Percentiles rank a stretch among this genome's conserved stretches.
Evolutionary conservation across 2,797 vertebrate genomes (phyloP).

Genomic region (Moxostoma hubbsi): DNA sequence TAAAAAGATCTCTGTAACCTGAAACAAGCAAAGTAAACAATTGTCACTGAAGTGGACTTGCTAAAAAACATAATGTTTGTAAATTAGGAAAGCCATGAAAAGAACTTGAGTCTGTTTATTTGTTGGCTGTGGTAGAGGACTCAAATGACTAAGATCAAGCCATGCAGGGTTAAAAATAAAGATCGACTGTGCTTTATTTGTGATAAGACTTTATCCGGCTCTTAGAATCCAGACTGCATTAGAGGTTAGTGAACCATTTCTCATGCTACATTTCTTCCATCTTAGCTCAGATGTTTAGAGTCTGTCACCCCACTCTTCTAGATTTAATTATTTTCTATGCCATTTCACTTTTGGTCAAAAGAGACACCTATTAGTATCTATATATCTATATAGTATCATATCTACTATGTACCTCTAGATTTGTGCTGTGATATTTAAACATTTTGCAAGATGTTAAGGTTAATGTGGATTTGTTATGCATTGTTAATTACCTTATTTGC

Average conservation of each 20-base stretch:
- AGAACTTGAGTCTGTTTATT: constrained; percentile 36
- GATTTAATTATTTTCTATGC: constrained; percentile 1
- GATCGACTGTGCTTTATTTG: constrained; percentile 60
- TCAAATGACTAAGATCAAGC: constrained; percentile 57
- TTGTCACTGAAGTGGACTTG: neutral
- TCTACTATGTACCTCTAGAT: constrained; percentile 22
- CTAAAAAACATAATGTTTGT: constrained; percentile 40
- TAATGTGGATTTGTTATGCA: too few relatives aligned
- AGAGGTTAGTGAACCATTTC: constrained; percentile 64
- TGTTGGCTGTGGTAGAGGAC: constrained; percentile 52
- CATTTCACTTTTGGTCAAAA: too few relatives aligned
- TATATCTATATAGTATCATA: too few relatives aligned
- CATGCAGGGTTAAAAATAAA: constrained; percentile 58
- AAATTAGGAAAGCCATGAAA: constrained; percentile 57
- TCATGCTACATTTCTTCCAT: constrained; percentile 42
- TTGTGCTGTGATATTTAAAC: neutral
- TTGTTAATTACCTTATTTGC: too few relatives aligned
- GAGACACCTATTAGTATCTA: constrained; percentile 19
- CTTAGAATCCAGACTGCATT: constrained; percentile 65
- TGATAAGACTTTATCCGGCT: constrained; percentile 73
- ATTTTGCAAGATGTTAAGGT: neutral
- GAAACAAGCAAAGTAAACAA: constrained; percentile 26
- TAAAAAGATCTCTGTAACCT: constrained; percentile 22
- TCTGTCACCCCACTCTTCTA: constrained; percentile 17
- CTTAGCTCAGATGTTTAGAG: constrained; percentile 30